Base-by-base conservation (phyloP, 2,888 invertebrate genomes). In the Xestia sexstrigata region DNA sequence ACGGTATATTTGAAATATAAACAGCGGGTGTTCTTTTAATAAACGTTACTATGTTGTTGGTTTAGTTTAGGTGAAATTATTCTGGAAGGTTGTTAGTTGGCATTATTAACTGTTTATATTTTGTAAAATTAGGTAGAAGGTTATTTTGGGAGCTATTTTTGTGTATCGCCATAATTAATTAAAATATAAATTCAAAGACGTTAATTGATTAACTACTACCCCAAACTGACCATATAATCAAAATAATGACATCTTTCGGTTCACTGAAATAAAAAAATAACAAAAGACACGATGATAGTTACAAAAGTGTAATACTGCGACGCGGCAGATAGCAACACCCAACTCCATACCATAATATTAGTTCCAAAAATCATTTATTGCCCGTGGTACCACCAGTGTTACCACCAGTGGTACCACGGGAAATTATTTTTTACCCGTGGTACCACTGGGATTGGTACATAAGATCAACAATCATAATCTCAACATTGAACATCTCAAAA, bases 1-100 rank as follows among this genome's bases (percentile, higher is more conserved):
- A 89, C 88, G 87, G 77, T 89, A 91, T 91, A 91, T 91, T 90
- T 89, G 86, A 89, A 87, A 83, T 83, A 89, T 84, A 88, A 91
- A 91, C 93, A 90, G 90, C 92, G 88, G 92, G 91, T 82, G 85
- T 69, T 82, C 80, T 80, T 87, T 81, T 88, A 81, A 89, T 89
- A 87, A 70, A 82, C 39, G 69, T 15, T 66, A 80, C 76, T 84
- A 79, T 55, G 20, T 23, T 75, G 42, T 79, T 75, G 42, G 60
- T 66, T 62, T 85, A 77, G 72, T 35, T 76, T 49, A 9, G 35
- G 26, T n/a, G 13, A 65, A 17, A 47, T 79, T 65, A 74, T 76
- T 83, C 66, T 69, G 35, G 9, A 17, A 63, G 49, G 26, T 45
- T 45, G 20, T 74, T 39, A 58, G 26, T 23, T 67, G 3, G 17